A percentile compares a stretch with the other conserved stretches of the same genome.
Evolutionary conservation across 2,113 vertebrate species (phyloP).

Genomic region (Chrysemys picta): DNA sequence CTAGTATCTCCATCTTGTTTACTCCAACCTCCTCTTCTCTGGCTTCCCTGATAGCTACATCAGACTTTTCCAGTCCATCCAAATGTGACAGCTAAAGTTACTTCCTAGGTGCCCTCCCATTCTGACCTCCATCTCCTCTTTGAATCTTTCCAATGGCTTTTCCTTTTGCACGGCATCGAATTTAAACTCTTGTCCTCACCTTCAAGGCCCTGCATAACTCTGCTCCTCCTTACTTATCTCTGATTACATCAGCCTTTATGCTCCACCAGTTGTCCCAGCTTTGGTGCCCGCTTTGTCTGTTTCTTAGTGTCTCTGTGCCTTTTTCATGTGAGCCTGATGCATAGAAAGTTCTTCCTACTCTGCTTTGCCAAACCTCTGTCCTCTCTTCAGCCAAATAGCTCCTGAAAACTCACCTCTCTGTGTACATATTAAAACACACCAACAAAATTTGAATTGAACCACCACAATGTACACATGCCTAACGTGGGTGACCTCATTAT

Average conservation of each 20-base stretch:
- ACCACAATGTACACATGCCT: neutral
- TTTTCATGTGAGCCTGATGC: neutral
- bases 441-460: neutral
- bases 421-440: neutral
- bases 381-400: neutral
- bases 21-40: neutral
- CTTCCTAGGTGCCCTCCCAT: neutral
- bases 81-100: neutral
- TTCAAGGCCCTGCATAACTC: neutral
- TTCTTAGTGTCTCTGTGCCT: neutral
- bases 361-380: neutral
- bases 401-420: neutral
- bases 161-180: neutral
- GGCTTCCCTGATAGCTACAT: neutral
- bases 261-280: neutral
- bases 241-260: neutral
- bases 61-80: neutral
- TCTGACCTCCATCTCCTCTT: neutral
- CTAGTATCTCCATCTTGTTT: neutral
- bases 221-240: neutral
- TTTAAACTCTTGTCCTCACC: neutral
- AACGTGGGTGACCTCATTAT: neutral
- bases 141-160: neutral
- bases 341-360: neutral
- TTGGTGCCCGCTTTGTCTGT: accelerated